Evolutionary conservation across 2,797 vertebrate genomes (phyloP).

Genomic region (Muraenolepis orangiensis): DNA sequence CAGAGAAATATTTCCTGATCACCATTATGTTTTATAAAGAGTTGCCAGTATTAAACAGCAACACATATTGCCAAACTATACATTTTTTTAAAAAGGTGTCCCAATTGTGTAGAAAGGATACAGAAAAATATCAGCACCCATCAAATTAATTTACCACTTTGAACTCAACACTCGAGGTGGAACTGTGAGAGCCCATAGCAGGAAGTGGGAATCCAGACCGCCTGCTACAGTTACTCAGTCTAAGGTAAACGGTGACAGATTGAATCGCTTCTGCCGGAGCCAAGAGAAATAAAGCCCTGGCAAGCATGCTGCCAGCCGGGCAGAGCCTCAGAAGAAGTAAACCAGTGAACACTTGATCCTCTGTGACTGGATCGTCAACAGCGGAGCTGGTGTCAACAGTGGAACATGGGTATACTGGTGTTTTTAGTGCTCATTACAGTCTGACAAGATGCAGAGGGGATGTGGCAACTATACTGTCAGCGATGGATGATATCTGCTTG

Average conservation of each 20-base stretch:
- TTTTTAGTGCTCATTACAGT: constrained; percentile 31
- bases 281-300: background rate
- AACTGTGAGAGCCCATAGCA: background rate
- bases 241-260: background rate
- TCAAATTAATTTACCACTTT: no score
- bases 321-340: background rate
- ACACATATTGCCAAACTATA: no score
- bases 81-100: no score
- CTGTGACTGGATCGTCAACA: constrained; percentile 48
- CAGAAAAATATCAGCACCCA: background rate
- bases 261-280: background rate
- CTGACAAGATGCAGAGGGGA: constrained; percentile 28
- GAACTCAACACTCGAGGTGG: no score
- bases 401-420: constrained; percentile 28
- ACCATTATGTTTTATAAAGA: background rate
- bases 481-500: no score
- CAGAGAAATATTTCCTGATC: background rate
- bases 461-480: constrained; percentile 1
- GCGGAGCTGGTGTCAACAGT: no score
- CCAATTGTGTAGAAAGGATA: background rate
- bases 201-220: no score
- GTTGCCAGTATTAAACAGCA: background rate
- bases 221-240: background rate
- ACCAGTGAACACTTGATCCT: constrained; percentile 22
- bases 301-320: background rate